Conservation (phyloP, 1,140 invertebrate species). For the Littorina saxatilis region DNA sequence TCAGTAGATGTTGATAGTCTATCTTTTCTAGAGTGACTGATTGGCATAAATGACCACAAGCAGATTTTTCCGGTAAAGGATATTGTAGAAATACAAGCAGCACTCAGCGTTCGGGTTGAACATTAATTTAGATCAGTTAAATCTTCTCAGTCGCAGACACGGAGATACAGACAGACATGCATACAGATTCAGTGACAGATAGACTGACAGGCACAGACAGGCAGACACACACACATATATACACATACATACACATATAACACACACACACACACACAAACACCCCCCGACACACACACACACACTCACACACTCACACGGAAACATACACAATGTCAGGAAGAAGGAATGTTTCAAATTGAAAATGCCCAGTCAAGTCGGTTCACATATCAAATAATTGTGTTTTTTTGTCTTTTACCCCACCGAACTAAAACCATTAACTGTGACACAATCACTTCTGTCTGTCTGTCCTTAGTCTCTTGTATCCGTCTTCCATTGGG, state of each 20-base stretch:
- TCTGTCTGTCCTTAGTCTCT: too few relatives aligned
- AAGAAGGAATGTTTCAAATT: background rate
- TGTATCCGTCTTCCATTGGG: too few relatives aligned
- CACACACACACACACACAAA: background rate
- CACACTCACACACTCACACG: constrained; percentile 11
- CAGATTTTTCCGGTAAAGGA: too few relatives aligned
- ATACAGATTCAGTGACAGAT: background rate
- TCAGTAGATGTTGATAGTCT: too few relatives aligned
- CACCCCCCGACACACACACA: background rate
- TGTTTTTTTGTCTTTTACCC: background rate
- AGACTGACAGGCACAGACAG: background rate
- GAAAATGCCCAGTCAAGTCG: background rate
- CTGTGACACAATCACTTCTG: background rate
- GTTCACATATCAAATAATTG: background rate
- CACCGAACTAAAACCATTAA: background rate
- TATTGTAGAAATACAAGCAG: too few relatives aligned
- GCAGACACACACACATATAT: background rate
- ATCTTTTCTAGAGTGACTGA: too few relatives aligned
- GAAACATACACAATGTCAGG: background rate
- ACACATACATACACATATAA: background rate
- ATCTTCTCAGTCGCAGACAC: too few relatives aligned
- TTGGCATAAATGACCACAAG: too few relatives aligned
- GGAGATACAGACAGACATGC: background rate
- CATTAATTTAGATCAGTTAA: too few relatives aligned
- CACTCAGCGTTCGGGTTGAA: too few relatives aligned